phyloP scores from a whole-genome alignment of 2,888 invertebrate genomes.

The Phrixothrix hirtus region DNA sequence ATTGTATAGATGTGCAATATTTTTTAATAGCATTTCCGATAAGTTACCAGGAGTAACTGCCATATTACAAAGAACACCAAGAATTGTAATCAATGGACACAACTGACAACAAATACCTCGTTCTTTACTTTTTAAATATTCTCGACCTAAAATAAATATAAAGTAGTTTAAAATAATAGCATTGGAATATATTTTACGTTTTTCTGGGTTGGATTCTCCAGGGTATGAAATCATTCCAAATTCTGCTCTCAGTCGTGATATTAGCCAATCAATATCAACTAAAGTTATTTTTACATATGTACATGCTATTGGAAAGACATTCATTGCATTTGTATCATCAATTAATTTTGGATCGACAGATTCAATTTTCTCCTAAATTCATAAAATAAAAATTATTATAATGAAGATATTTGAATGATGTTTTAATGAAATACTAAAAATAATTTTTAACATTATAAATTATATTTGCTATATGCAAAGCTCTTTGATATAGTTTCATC shows the following conservation, averaged over 20 bases:
- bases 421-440: neutral
- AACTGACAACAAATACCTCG: conserved; percentile 63
- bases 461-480: no score
- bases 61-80: conserved; percentile 59
- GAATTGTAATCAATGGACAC: conserved; percentile 59
- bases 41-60: conserved; percentile 59
- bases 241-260: conserved; percentile 53
- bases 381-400: neutral
- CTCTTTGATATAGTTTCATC: no score
- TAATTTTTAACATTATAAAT: no score
- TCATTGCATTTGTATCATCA: conserved; percentile 49
- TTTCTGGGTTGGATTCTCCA: conserved; percentile 44
- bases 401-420: neutral
- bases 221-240: conserved; percentile 46
- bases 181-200: conserved; percentile 38
- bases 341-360: conserved; percentile 50
- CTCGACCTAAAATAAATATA: conserved; percentile 47
- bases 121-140: conserved; percentile 60
- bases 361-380: conserved; percentile 44
- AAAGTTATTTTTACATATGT: conserved; percentile 50
- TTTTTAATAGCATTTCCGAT: conserved; percentile 62
- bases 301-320: conserved; percentile 52
- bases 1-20: conserved; percentile 60
- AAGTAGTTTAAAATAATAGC: neutral
- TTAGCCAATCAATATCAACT: conserved; percentile 55